Conservation (phyloP, 2,797 vertebrate species). For the Perodicticus potto region DNA sequence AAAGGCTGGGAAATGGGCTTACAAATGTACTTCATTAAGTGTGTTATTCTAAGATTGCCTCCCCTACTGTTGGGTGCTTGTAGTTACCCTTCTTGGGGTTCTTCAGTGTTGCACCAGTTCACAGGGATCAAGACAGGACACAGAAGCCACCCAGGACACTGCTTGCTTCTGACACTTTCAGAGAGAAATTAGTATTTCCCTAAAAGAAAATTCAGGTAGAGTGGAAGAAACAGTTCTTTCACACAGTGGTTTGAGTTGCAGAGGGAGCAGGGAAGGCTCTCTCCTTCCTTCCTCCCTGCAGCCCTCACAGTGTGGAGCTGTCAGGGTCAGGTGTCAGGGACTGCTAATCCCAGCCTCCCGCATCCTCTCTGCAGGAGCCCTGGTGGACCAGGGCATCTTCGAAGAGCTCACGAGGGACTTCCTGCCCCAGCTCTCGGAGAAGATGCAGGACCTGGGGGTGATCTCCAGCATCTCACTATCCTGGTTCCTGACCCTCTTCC, state of each 20-base stretch:
- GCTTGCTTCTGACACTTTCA: neutral
- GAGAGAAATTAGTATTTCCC: neutral
- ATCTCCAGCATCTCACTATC: conserved; percentile 98
- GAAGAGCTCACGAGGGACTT: conserved; percentile 95
- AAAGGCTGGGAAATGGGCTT: neutral
- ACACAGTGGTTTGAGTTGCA: neutral
- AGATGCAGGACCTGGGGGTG: conserved; percentile 97
- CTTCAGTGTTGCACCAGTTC: neutral
- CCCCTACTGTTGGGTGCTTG: neutral
- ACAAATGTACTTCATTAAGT: neutral
- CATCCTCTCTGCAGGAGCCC: conserved; percentile 88
- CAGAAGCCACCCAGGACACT: neutral
- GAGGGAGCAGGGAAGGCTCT: neutral
- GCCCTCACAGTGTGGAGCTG: neutral
- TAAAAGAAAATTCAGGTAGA: neutral
- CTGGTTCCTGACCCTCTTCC: conserved; percentile 98
- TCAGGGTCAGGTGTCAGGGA: neutral
- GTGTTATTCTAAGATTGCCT: neutral
- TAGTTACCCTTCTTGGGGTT: neutral
- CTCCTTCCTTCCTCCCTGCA: neutral
- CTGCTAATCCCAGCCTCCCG: neutral
- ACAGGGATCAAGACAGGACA: neutral
- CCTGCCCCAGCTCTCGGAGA: conserved; percentile 94
- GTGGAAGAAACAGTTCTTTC: neutral
- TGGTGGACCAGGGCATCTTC: conserved; percentile 98